These are phyloP conservation scores for Anthonomus grandis DNA, from an alignment of 1,140 invertebrate species.

Conservation along the genomic window DNA sequence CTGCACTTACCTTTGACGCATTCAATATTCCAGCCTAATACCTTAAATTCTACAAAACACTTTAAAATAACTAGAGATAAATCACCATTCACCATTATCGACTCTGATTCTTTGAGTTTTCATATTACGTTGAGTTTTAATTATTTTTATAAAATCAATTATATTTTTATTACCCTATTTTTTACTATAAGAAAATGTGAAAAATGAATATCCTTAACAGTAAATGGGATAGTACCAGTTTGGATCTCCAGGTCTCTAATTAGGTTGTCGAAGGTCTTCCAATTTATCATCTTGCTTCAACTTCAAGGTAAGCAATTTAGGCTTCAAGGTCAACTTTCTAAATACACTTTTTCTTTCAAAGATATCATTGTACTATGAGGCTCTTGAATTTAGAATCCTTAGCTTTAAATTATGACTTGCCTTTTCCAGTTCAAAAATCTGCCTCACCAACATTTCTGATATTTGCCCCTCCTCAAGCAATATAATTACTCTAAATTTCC, in stretches of 20 bases:
- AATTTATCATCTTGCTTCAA: background rate
- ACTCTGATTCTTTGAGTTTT: too few species aligned
- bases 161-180: slow-evolving; percentile 22
- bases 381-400: background rate
- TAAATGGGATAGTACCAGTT: slow-evolving; percentile 33
- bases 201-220: slow-evolving; percentile 34
- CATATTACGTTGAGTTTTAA: slow-evolving; percentile 23
- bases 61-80: too few species aligned
- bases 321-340: background rate
- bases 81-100: too few species aligned
- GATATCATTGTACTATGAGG: background rate
- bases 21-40: too few species aligned
- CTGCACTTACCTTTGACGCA: too few species aligned
- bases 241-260: background rate
- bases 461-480: background rate
- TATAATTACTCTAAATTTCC: background rate
- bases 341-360: background rate
- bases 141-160: slow-evolving; percentile 11
- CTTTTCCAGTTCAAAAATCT: background rate
- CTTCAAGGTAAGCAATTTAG: too few species aligned
- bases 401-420: background rate
- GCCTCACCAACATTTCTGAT: background rate
- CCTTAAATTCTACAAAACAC: too few species aligned
- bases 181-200: too few species aligned
- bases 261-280: background rate